phyloP scores from a whole-genome alignment of 2,113 vertebrate genomes.

The Phalacrocorax carbo region DNA sequence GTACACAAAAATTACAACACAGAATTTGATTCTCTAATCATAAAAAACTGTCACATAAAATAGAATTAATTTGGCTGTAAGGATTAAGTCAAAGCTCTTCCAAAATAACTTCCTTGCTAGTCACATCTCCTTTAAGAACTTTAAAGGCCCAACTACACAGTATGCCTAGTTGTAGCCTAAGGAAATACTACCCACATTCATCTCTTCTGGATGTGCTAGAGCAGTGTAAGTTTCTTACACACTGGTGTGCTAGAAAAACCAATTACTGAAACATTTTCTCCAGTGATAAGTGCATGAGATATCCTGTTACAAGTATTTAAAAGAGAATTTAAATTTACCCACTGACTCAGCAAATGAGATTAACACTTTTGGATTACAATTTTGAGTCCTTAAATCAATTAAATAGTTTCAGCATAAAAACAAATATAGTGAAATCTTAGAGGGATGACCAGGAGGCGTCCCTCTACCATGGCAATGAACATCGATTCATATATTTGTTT shows the following conservation, averaged over 20 bases:
- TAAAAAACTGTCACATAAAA: not conserved
- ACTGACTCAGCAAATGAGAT: not conserved
- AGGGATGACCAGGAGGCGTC: not conserved
- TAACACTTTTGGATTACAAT: not conserved
- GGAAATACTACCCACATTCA: not conserved
- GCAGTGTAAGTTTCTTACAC: not conserved
- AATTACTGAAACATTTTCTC: not conserved
- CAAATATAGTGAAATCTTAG: not conserved
- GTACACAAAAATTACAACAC: not conserved
- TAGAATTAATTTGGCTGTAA: too few species aligned
- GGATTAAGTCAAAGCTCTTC: not conserved
- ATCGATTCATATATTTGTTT: not conserved
- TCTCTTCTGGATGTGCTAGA: not conserved
- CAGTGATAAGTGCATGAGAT: not conserved
- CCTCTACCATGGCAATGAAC: not conserved
- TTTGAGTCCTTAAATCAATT: not conserved
- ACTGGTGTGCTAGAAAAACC: not conserved
- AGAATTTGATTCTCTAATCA: not conserved
- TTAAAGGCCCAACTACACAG: not conserved
- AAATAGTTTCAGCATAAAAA: not conserved
- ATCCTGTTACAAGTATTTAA: not conserved
- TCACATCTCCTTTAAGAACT: not conserved
- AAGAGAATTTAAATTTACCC: not conserved
- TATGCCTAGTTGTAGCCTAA: not conserved
- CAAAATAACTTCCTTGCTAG: not conserved